These are phyloP conservation scores for Nasonia oneida DNA, from an alignment of 2,888 invertebrate genomes.

Conservation along the genomic window DNA sequence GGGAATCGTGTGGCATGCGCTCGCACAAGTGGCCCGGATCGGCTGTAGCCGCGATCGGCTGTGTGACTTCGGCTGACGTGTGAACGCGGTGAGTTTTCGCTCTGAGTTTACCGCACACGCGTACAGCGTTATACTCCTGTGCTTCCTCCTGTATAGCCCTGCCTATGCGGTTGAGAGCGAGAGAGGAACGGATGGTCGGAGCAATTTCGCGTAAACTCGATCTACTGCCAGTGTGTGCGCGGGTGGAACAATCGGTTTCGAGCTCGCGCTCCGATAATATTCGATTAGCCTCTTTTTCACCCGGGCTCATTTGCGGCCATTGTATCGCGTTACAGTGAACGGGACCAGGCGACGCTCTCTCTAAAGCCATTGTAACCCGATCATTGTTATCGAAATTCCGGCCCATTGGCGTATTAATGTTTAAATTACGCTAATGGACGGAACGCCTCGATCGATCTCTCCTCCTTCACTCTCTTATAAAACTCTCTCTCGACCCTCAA, in stretches of 20 bases:
- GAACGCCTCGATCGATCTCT: too few species aligned
- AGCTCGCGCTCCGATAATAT: not conserved
- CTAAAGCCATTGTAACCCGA: not conserved
- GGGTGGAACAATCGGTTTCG: not conserved
- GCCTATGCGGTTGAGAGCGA: not conserved
- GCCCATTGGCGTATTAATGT: not conserved
- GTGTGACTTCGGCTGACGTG: not conserved
- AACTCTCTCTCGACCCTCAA: not conserved
- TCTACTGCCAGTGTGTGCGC: too few species aligned
- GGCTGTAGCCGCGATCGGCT: constrained; percentile 1
- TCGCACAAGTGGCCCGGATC: not conserved
- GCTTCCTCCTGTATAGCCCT: not conserved
- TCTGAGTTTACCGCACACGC: not conserved
- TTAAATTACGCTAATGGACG: not conserved
- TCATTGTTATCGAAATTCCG: constrained; percentile 1
- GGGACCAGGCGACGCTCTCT: not conserved
- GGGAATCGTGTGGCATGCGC: not conserved
- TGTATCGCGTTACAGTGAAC: not conserved
- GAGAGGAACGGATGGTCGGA: not conserved
- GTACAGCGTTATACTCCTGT: not conserved
- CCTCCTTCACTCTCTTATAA: too few species aligned
- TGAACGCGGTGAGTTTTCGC: not conserved
- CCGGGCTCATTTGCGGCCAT: not conserved
- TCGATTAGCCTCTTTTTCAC: not conserved
- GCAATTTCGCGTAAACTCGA: not conserved